Conservation (phyloP, 2,888 invertebrate species). For the Orthosia gracilis region DNA sequence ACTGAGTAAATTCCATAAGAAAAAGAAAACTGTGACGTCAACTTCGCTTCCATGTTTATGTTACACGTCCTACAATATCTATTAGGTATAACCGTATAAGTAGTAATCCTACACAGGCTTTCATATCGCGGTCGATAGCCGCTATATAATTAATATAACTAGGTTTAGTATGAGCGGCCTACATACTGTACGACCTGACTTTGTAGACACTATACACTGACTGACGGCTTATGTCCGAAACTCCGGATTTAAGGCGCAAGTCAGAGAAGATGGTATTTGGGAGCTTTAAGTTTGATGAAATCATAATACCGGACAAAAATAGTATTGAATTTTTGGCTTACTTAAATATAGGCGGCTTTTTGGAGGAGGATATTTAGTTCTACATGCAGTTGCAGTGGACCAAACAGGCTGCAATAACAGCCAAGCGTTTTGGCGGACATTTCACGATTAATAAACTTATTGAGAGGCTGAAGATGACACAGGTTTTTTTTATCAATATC, state of each 20-base stretch:
- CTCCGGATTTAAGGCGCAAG: not conserved
- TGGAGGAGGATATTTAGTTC: no score
- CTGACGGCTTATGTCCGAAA: not conserved
- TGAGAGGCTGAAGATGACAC: not conserved
- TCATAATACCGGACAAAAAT: no score
- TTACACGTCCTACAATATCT: slow-evolving; percentile 14
- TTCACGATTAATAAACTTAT: no score
- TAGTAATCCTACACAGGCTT: slow-evolving; percentile 33
- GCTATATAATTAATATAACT: slow-evolving; percentile 35
- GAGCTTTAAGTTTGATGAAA: not conserved
- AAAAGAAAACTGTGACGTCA: slow-evolving; percentile 4
- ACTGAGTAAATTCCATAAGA: not conserved
- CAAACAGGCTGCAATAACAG: no score
- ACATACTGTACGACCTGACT: slow-evolving; percentile 22
- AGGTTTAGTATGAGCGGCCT: slow-evolving; percentile 32
- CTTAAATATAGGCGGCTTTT: no score
- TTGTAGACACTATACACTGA: slow-evolving; percentile 17
- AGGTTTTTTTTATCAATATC: not conserved
- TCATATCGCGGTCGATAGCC: slow-evolving; percentile 47
- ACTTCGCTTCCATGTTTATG: slow-evolving; percentile 24
- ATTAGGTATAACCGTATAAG: slow-evolving; percentile 15
- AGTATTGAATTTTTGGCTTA: no score
- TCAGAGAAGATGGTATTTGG: not conserved
- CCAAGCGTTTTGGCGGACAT: no score
- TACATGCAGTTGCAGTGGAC: no score